phyloP scores from a whole-genome alignment of 2,797 vertebrate genomes.

The Harpagifer antarcticus region DNA sequence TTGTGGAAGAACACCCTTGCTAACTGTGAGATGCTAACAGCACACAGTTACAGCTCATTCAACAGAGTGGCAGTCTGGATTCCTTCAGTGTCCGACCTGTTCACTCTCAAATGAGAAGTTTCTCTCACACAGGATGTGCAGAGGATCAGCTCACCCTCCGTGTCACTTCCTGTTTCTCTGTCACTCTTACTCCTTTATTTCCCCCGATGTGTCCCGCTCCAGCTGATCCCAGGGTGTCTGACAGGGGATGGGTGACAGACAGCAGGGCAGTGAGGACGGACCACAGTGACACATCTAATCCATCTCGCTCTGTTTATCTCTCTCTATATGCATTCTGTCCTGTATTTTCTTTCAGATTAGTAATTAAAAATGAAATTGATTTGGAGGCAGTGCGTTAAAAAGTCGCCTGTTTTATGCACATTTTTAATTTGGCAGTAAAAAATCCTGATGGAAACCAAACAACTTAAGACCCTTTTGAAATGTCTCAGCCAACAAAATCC shows the following conservation, averaged over 20 bases:
- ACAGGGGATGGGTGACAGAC: constrained; percentile 58
- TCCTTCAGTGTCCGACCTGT: constrained; percentile 28
- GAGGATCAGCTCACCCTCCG: constrained; percentile 22
- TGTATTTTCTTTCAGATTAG: not conserved
- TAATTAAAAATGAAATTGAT: not conserved
- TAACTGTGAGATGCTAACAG: constrained; percentile 7
- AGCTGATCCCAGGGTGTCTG: constrained; percentile 61
- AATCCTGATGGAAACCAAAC: not conserved
- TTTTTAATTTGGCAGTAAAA: not conserved
- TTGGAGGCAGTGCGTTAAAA: not conserved
- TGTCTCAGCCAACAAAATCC: no score
- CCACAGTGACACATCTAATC: constrained; percentile 44
- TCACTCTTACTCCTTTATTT: constrained; percentile 34
- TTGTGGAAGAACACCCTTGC: no score
- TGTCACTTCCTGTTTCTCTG: constrained; percentile 61
- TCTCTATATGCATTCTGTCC: constrained; percentile 6
- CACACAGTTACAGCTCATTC: constrained; percentile 8
- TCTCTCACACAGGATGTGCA: constrained; percentile 30
- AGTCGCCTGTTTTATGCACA: no score
- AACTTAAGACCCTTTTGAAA: no score
- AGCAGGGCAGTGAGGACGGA: constrained; percentile 32
- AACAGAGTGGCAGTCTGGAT: constrained; percentile 26
- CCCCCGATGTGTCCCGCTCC: constrained; percentile 40
- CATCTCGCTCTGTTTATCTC: constrained; percentile 35
- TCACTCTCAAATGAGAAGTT: constrained; percentile 36